Base-by-base conservation (phyloP, 2,888 invertebrate species). In the Heliconius ismenius region DNA sequence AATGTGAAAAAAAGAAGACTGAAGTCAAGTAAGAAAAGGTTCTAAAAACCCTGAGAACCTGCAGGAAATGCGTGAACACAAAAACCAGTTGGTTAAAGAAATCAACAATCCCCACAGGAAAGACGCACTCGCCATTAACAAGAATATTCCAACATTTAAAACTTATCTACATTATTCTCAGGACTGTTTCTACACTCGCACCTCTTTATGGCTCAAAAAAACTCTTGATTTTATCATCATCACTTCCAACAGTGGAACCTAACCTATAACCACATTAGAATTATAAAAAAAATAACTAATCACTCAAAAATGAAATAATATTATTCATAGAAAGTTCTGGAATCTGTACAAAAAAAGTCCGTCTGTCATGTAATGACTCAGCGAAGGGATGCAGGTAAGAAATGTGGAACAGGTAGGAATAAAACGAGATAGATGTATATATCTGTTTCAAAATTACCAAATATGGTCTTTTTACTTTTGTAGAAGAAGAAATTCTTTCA, bases 351-450 rank as follows among this genome's bases (percentile, higher is more conserved):
- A 73, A 73, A 72, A 73, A 73, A 58, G 70, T 58, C 15, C 36
- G 73, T 28, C 73, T 63, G 73, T 43, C 64, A 73, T 69, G 74
- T 74, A 78, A 86, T 86, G 86, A 87, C 83, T 87, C 84, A 84
- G 83, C 84, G 73, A 72, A 81, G 82, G 83, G 85, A 82, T 83
- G 83, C 83, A 82, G 83, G 86, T 83, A 86, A 83, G 81, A 83
- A 82, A 84, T 84, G 84, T 83, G 82, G 84, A 83, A 85, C 88
- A 88, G 88, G 88, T 88, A 88, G 72, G 70, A 79, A 63, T 82
- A 75, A 82, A 86, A 15, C 74, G 83, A 82, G 86, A 86, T 13
- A 74, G 26, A 39, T 73, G 26, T 73, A 62, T 73, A 24, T 36
- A 4, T 39, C 26, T 73, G 26, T 62, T 62, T 28, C 62, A 43